Conservation (phyloP, 2,797 vertebrate species). For the Pantherophis vulpinus region DNA sequence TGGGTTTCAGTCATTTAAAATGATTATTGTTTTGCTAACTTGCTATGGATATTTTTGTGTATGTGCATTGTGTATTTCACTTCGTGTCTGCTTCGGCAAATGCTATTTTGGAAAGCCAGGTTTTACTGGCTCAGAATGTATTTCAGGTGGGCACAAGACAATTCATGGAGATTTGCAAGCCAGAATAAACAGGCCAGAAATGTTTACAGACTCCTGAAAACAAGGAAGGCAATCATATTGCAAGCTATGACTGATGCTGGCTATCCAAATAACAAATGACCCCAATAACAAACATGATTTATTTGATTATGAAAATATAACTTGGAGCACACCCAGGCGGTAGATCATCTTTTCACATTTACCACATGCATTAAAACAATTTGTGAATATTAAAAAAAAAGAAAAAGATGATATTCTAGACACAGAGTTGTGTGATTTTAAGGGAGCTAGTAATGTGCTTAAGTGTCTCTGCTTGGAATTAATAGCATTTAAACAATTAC, state of each 20-base stretch:
- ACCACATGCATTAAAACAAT: background rate
- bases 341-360: background rate
- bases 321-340: background rate
- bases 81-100: slow-evolving; percentile 22
- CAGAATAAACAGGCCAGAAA: slow-evolving; percentile 49
- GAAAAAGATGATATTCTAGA: background rate
- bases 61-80: background rate
- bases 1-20: slow-evolving; percentile 46
- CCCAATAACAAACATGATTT: slow-evolving; percentile 45
- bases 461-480: background rate
- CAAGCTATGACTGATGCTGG: slow-evolving; percentile 39
- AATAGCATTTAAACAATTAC: background rate
- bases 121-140: slow-evolving; percentile 59
- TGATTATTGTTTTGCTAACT: slow-evolving; percentile 57
- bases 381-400: background rate
- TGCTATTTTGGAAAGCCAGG: slow-evolving; percentile 48
- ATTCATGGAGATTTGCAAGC: slow-evolving; percentile 59
- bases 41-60: too few relatives aligned
- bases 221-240: slow-evolving; percentile 30
- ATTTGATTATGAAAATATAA: slow-evolving; percentile 42
- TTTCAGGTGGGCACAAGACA: slow-evolving; percentile 63
- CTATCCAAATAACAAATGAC: slow-evolving; percentile 15
- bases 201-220: slow-evolving; percentile 21
- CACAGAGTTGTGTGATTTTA: background rate
- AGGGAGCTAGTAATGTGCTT: background rate